These are phyloP conservation scores for Procavia capensis DNA, from an alignment of 2,113 vertebrate species.

Conservation along the genomic window DNA sequence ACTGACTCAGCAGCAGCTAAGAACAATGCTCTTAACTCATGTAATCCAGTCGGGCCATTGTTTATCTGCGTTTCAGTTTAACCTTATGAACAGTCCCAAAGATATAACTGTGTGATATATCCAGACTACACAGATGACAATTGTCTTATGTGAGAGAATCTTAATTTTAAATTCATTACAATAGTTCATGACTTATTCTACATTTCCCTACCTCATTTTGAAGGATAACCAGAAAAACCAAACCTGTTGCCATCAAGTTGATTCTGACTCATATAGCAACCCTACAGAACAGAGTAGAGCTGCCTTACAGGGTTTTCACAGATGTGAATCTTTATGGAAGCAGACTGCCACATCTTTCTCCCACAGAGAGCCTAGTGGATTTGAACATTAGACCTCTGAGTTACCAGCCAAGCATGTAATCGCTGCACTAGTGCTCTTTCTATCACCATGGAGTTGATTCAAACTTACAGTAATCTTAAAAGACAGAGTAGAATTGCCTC, in stretches of 20 bases:
- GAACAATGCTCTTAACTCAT: not conserved
- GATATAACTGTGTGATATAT: not conserved
- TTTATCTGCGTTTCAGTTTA: slow-evolving; percentile 51
- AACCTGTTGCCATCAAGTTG: not conserved
- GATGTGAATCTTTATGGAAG: not conserved
- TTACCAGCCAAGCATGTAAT: too few species aligned
- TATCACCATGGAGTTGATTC: too few species aligned
- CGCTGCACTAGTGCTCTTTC: too few species aligned
- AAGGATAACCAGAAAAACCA: not conserved
- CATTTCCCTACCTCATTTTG: slow-evolving; percentile 14
- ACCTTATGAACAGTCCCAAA: not conserved
- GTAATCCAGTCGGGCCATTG: not conserved
- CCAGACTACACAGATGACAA: not conserved
- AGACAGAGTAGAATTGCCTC: too few species aligned
- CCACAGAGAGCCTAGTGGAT: not conserved
- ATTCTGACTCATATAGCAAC: not conserved
- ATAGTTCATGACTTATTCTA: slow-evolving; percentile 6
- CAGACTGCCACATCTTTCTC: not conserved
- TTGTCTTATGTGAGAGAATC: not conserved
- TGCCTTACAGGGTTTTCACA: not conserved
- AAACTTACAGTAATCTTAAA: too few species aligned
- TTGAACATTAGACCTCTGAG: too few species aligned
- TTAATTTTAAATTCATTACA: not conserved
- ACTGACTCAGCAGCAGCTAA: not conserved
- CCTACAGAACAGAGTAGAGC: not conserved